phyloP scores from a whole-genome alignment of 2,113 vertebrate species.

The Lichenostomus cassidix region DNA sequence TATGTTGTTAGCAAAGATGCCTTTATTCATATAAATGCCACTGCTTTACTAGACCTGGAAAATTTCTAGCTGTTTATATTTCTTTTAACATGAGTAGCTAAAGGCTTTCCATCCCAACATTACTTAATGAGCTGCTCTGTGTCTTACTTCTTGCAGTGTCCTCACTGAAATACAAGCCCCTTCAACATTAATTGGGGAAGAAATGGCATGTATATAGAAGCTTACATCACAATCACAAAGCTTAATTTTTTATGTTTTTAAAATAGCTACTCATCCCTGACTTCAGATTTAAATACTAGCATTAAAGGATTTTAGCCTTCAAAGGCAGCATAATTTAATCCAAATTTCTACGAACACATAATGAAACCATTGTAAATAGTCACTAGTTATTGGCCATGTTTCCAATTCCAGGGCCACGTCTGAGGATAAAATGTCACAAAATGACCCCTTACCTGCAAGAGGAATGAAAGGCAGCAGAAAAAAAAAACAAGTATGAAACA shows the following conservation, averaged over 20 bases:
- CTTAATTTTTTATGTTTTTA: neutral
- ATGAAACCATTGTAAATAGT: neutral
- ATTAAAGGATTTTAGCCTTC: neutral
- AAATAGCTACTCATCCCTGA: neutral
- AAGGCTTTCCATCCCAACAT: conserved; percentile 17
- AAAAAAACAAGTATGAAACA: neutral
- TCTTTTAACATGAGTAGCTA: conserved; percentile 28
- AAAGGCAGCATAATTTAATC: neutral
- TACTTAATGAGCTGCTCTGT: conserved; percentile 40
- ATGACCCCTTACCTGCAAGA: neutral
- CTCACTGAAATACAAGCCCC: conserved; percentile 4
- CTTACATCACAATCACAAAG: conserved; percentile 4
- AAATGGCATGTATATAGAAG: neutral
- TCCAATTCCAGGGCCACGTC: neutral
- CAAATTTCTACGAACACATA: neutral
- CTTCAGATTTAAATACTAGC: neutral
- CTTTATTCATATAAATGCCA: conserved; percentile 4
- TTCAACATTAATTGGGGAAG: conserved; percentile 28
- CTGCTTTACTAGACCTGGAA: neutral
- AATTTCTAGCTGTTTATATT: conserved; percentile 26
- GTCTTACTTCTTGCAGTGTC: neutral
- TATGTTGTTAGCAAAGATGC: conserved; percentile 1
- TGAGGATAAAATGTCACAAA: neutral
- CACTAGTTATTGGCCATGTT: neutral
- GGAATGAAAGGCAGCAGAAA: neutral